Evolutionary conservation across 2,888 invertebrate species (phyloP), one percentile per base, ranked within the genome.

Genomic region (Pollenia amentaria): DNA sequence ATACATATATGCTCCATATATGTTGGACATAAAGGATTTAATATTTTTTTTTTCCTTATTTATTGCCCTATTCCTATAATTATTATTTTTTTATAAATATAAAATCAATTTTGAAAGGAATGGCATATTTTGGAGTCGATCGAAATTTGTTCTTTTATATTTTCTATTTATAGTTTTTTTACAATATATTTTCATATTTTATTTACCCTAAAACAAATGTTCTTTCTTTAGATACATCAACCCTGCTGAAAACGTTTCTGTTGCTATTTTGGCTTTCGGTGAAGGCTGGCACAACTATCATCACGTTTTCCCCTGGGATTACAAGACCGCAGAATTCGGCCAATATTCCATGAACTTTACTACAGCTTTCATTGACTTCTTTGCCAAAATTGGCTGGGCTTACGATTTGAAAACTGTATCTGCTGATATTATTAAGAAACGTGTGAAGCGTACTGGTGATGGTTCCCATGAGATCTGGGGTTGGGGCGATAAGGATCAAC

Each of bases 241-340:
- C 90, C 96, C 97, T 0, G 91, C 95, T 0, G 95, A 97, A 92
- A 96, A 96, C 90, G 90, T 93, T 48, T 91, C 94, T 0, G 96
- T 97, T 0, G 94, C 96, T 0, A 88, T 95, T 2, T 91, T 95
- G 72, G 95, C 96, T 3, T 93, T 96, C 82, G 96, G 96, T 12
- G 96, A 96, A 92, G 97, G 97, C n/a, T 97, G 96, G 95, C 97
- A 97, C 93, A 97, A 97, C 92, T 97, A 97, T 92, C 97, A 97
- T 91, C 97, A 97, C 91, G 95, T 95, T 4, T 97, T 97, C 94
- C 97, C 97, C 8, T 97, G 96, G 95, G 97, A 97, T 91, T 97
- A 97, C 94, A 96, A 96, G 91, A 96, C 97, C 3, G 96, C 97
- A 16, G 97, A 97, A 91, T 94, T 96, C 53, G 97, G 97, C 29